Evolutionary conservation across 1,140 invertebrate genomes (phyloP), one percentile per base, ranked within the genome.

Genomic region (Dreissena rostriformis): DNA sequence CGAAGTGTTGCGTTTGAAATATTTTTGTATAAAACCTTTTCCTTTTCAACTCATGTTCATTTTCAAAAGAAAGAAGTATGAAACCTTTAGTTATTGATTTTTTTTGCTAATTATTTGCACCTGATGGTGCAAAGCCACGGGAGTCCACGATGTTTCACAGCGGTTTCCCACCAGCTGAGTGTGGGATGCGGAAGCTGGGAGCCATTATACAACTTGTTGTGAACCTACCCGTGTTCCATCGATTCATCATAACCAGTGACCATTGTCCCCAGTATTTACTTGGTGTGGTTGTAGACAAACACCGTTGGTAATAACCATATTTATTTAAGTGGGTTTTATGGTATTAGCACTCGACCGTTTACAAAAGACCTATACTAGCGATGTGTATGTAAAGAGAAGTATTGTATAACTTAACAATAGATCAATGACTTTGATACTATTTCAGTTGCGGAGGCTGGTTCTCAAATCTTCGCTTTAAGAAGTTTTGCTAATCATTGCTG

Each of bases 271-370:
- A n/a, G 39, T 78, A 78, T 78, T 78, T 78, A 78, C 75, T 52
- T 53, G 75, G 75, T 52, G 63, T 78, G 67, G 75, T 78, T 78
- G 28, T 67, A 78, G 29, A 39, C 75, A 78, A 78, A 78, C 75
- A 78, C 51, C 12, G 51, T 24, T 66, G n/a, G 52, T 53, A 67
- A 78, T 78, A 65, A 63, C 28, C 63, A 65, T 78, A 78, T 78
- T 78, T 78, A 78, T 78, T 78, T 78, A 78, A 78, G 75, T 66
- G 75, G 75, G 75, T 66, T 78, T 78, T 78, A 78, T 65, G 65
- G 67, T 78, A 78, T 78, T 66, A 67, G 75, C 61, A 78, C 75
- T 78, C 75, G 53, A 78, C 28, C 49, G 39, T 78, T 63, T 67
- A 78, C 75, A 78, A 78, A 66, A 52, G n/a, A 12, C 17, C 61